Percentiles rank a stretch among this genome's conserved stretches.
Evolutionary conservation across 2,113 vertebrate species (phyloP).

Genomic region (Narcine bancroftii): DNA sequence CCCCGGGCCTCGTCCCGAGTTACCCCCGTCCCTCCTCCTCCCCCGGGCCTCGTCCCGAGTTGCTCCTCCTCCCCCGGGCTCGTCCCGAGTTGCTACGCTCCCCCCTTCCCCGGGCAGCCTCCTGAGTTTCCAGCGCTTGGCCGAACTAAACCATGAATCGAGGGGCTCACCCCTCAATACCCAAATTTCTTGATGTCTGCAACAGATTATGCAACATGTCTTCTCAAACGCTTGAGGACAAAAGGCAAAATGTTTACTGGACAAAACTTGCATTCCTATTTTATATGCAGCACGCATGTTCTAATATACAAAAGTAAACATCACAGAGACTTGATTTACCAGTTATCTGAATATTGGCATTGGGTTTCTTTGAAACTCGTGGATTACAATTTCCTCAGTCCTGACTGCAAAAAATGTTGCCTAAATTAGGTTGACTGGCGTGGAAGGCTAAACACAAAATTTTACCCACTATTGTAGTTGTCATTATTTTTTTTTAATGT

Average conservation of each 20-base stretch:
- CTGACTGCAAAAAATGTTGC: background rate
- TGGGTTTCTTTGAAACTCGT: background rate
- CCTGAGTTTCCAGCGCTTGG: too few species aligned
- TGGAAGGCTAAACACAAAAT: background rate
- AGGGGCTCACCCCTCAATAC: background rate
- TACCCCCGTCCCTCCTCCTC: too few species aligned
- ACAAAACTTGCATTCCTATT: background rate
- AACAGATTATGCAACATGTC: background rate
- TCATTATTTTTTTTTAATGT: background rate
- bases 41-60: too few species aligned
- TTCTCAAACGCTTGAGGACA: too few species aligned
- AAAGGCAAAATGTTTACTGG: background rate
- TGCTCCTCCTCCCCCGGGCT: too few species aligned
- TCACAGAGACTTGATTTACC: too few species aligned
- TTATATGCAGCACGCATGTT: background rate
- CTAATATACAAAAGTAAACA: background rate
- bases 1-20: too few species aligned
- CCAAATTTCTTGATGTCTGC: too few species aligned
- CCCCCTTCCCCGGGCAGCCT: too few species aligned
- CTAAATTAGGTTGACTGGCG: background rate
- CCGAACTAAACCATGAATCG: conserved; percentile 15
- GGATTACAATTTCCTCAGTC: background rate
- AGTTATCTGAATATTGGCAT: background rate
- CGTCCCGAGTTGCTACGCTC: too few species aligned
- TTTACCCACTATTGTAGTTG: background rate